Evolutionary conservation across 2,888 invertebrate genomes (phyloP).

Genomic region (Tupiocoris notatus): DNA sequence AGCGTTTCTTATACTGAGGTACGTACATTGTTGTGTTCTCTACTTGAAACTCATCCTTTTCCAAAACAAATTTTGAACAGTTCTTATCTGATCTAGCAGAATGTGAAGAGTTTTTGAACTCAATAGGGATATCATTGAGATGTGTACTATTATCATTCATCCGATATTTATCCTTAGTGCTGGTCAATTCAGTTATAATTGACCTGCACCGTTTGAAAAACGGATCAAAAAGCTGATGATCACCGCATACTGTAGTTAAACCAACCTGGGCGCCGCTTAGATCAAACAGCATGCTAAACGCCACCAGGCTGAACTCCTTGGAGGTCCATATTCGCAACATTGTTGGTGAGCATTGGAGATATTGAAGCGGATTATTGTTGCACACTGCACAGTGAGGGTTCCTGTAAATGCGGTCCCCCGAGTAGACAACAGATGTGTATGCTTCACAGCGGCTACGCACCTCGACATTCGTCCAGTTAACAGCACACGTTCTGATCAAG

Average conservation of each 20-base stretch:
- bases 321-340: constrained; percentile 50
- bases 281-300: constrained; percentile 56
- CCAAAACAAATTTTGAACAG: constrained; percentile 54
- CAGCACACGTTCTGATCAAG: constrained; percentile 53
- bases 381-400: constrained; percentile 57
- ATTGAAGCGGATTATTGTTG: constrained; percentile 54
- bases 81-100: not conserved
- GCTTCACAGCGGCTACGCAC: constrained; percentile 53
- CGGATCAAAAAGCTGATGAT: constrained; percentile 55
- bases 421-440: constrained; percentile 55
- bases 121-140: not conserved
- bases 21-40: constrained; percentile 53
- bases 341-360: constrained; percentile 48
- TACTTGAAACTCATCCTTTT: constrained; percentile 53
- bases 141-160: not conserved
- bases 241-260: constrained; percentile 51
- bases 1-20: constrained; percentile 52
- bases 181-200: constrained; percentile 52
- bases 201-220: constrained; percentile 55
- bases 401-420: constrained; percentile 53
- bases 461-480: constrained; percentile 54
- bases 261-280: constrained; percentile 52
- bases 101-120: not conserved
- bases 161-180: constrained; percentile 5
- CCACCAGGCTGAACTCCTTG: constrained; percentile 53